Base-by-base conservation (phyloP, 2,888 invertebrate species). In the Marasmarcha lunaedactyla region DNA sequence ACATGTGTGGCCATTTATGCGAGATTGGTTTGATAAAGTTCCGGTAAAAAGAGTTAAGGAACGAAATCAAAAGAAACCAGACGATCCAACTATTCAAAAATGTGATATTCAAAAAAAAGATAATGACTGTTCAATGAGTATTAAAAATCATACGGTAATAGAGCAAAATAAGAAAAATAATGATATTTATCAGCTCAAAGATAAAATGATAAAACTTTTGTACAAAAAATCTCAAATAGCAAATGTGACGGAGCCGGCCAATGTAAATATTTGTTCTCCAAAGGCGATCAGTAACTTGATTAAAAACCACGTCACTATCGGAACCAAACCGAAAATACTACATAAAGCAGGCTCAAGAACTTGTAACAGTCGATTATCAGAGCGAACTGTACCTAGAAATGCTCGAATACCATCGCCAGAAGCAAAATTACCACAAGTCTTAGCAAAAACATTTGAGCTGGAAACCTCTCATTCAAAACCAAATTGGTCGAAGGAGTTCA, bases 1-100 rank as follows among this genome's bases (percentile, higher is more conserved):
- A 42, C 61, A 66, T 12, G 59, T 74, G 38, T 78, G 78, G 78
- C 79, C 77, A 13, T 79, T 66, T 51, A 79, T 79, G 79, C 33
- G 49, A 12, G 53, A 59, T 14, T 78, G 79, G 78, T 20, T 20
- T 20, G 20, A 40, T 33, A 37, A 35, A 27, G 25, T 42, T 27
- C 35, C 50, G 39, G 12, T 37, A 15, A 42, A 42, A 26, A 35
- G 7, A 11, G 14, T 27, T n/a, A 13, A 15, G 26, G 35, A 33
- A 15, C 14, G 20, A n/a, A 36, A 25, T 11, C 14, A 11, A 33
- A 42, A 36, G 9, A 37, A 30, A 30, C 9, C 9, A 20, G 12
- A 26, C 4, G 33, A 34, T 34, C 9, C 13, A 33, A 33, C 10
- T 7, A 7, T 39, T n/a, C 11, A 35, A 20, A 34, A 20, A 12